Conservation (phyloP, 2,113 vertebrate species). For the human region DNA sequence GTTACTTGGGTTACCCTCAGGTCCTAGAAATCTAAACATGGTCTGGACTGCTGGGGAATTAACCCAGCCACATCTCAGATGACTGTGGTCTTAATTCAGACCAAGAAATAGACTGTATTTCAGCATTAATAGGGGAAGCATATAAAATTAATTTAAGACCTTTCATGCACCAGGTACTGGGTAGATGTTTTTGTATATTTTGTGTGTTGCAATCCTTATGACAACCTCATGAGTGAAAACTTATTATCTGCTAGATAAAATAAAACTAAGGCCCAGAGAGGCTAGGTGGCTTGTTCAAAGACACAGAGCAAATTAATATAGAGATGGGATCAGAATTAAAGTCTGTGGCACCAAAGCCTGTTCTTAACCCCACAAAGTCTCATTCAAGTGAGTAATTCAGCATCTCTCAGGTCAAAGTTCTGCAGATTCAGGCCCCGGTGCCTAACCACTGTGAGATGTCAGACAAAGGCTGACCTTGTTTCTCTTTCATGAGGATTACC, state of each 20-base stretch:
- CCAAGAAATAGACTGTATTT: not conserved
- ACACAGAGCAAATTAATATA: not conserved
- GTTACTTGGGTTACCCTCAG: not conserved
- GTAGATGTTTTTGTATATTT: not conserved
- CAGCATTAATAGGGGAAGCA: not conserved
- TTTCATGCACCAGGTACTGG: not conserved
- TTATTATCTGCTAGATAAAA: not conserved
- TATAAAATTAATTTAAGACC: not conserved
- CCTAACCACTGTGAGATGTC: not conserved
- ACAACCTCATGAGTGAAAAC: not conserved
- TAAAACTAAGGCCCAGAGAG: not conserved
- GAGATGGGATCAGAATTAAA: not conserved
- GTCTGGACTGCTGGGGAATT: not conserved
- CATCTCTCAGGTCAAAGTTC: not conserved
- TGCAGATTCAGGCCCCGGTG: no score
- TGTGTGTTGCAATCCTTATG: not conserved
- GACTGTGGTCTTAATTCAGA: not conserved
- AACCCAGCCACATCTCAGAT: not conserved
- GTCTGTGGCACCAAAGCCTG: not conserved
- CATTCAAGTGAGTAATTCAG: not conserved
- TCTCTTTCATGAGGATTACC: not conserved
- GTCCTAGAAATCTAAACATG: not conserved
- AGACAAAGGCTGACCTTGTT: not conserved
- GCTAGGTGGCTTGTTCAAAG: not conserved
- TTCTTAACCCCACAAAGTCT: not conserved